Evolutionary conservation across 1,140 invertebrate species (phyloP).

Genomic region (Leptonema lineaticorne): DNA sequence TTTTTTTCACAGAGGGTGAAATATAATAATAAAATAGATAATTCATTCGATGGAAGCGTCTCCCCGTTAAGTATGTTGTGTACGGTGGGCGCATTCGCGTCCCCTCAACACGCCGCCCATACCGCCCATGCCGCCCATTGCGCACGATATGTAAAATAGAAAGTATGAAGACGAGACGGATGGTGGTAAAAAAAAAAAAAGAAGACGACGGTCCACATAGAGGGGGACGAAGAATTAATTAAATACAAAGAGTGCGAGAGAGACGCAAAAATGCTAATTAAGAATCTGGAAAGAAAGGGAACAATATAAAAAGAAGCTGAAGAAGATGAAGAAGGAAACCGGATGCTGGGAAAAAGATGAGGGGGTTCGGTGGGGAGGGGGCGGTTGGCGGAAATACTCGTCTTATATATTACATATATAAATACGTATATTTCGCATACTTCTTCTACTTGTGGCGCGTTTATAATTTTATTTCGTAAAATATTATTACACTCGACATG

Average conservation of each 20-base stretch:
- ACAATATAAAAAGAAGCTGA: slow-evolving; percentile 30
- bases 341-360: not conserved
- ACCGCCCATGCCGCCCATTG: no score
- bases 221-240: slow-evolving; percentile 37
- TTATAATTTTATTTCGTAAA: no score
- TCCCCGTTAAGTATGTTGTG: slow-evolving; percentile 35
- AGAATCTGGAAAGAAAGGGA: slow-evolving; percentile 43
- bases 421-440: no score
- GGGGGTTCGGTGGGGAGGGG: no score
- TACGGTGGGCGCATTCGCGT: no score
- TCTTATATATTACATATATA: no score
- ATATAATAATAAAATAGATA: not conserved
- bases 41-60: not conserved
- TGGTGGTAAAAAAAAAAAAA: slow-evolving; percentile 30
- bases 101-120: no score
- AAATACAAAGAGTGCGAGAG: slow-evolving; percentile 32
- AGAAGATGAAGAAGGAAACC: slow-evolving; percentile 10
- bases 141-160: slow-evolving; percentile 42
- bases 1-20: not conserved
- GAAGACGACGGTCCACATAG: slow-evolving; percentile 17
- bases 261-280: slow-evolving; percentile 39
- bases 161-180: slow-evolving; percentile 41
- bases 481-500: no score
- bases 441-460: no score
- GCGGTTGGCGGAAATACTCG: not conserved